Percentiles rank a stretch among this genome's conserved stretches.
Evolutionary conservation across 2,888 invertebrate species (phyloP).

Genomic region (Cecidostiba fungosa): DNA sequence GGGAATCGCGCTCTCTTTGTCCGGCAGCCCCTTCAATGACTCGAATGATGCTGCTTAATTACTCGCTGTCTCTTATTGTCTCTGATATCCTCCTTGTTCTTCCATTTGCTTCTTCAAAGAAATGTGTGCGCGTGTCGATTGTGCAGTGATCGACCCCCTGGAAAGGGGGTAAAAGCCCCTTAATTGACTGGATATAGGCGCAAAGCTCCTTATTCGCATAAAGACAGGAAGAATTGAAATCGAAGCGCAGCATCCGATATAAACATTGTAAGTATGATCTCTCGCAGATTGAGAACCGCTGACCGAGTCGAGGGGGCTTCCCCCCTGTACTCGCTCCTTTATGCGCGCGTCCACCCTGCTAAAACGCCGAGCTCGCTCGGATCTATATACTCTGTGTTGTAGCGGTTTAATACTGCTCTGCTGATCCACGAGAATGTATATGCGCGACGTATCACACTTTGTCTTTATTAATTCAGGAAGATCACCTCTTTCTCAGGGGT

Average conservation of each 20-base stretch:
- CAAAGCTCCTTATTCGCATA: too few species aligned
- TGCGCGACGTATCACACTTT: too few species aligned
- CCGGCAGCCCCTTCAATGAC: constrained; percentile 15
- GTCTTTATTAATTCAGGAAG: not conserved
- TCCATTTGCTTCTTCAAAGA: not conserved
- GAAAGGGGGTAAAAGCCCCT: too few species aligned
- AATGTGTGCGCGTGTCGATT: not conserved
- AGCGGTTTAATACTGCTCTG: not conserved
- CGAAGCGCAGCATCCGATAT: too few species aligned
- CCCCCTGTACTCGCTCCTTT: not conserved
- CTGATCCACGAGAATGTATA: not conserved
- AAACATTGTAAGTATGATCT: too few species aligned
- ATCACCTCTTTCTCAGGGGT: too few species aligned
- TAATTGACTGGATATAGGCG: too few species aligned
- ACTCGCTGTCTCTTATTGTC: constrained; percentile 14
- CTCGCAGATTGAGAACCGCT: not conserved
- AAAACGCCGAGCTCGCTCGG: not conserved
- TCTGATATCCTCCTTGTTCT: not conserved
- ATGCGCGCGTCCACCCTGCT: not conserved
- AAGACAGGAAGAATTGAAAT: too few species aligned
- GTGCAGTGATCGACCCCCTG: too few species aligned
- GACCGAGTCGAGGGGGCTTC: not conserved
- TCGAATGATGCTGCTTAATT: not conserved
- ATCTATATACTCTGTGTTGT: not conserved
- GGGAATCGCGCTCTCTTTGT: not conserved